phyloP scores from a whole-genome alignment of 2,797 vertebrate genomes.

The Parauchenoglanis punctatus region DNA sequence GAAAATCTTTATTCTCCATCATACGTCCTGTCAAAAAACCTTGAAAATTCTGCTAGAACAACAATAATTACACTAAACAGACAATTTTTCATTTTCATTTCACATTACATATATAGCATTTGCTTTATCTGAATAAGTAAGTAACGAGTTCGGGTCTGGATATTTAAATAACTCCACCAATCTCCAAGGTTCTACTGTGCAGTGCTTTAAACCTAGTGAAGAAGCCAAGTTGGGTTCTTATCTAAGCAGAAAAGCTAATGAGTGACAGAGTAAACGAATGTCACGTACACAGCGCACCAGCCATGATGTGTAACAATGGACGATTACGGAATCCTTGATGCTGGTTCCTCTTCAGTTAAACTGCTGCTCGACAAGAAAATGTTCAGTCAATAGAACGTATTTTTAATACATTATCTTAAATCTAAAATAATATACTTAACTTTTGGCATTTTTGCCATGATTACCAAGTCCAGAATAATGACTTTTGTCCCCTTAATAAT shows the following conservation, averaged over 20 bases:
- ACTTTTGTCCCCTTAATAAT: not conserved
- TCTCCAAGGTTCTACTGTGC: not conserved
- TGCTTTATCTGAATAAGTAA: not conserved
- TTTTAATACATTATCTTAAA: not conserved
- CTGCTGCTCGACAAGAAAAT: not conserved
- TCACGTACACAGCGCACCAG: not conserved
- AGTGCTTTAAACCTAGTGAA: not conserved
- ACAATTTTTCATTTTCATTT: not conserved
- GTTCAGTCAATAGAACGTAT: not conserved
- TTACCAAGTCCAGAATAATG: not conserved
- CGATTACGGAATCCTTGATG: not conserved
- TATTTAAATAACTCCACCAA: not conserved
- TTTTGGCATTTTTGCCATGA: not conserved
- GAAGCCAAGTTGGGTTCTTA: not conserved
- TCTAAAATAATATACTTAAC: not conserved
- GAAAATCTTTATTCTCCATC: not conserved
- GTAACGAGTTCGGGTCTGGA: not conserved
- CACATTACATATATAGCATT: not conserved
- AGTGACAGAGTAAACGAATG: not conserved
- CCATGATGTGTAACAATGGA: not conserved
- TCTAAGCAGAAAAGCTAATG: constrained; percentile 17
- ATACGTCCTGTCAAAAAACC: not conserved
- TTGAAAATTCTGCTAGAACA: not conserved
- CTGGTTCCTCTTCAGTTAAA: not conserved
- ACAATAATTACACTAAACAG: not conserved